Evolutionary conservation across 2,797 vertebrate species (phyloP).

Genomic region (Diceros bicornis): DNA sequence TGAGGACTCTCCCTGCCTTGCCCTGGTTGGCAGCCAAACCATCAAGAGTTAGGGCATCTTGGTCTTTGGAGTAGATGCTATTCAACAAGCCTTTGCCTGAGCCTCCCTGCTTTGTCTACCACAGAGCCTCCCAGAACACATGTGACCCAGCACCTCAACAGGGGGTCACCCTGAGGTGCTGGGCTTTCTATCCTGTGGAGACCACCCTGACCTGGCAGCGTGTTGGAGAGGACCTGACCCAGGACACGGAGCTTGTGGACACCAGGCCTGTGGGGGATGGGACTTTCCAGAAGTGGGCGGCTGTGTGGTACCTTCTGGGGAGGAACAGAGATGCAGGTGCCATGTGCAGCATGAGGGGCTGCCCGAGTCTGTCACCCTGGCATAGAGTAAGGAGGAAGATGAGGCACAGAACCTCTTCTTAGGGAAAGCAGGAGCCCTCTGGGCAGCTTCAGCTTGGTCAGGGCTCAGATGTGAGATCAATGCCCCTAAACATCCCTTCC

Average conservation of each 20-base stretch:
- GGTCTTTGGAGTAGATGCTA: background rate
- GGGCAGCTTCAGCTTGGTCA: too few species aligned
- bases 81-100: background rate
- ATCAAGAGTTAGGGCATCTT: background rate
- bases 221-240: background rate
- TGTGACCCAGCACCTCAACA: background rate
- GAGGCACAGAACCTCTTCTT: too few species aligned
- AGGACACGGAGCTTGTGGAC: background rate
- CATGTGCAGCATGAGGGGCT: too few species aligned
- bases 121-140: background rate
- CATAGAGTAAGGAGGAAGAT: too few species aligned
- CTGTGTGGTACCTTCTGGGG: background rate
- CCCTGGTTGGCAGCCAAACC: background rate
- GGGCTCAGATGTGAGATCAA: too few species aligned
- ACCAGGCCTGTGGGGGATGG: background rate
- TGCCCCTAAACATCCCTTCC: too few species aligned
- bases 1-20: background rate
- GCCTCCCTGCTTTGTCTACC: background rate
- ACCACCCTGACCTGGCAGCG: slow-evolving; percentile 30
- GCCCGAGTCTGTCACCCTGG: too few species aligned
- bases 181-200: background rate
- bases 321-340: background rate
- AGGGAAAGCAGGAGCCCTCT: too few species aligned
- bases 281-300: background rate
- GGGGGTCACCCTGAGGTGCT: background rate